These are phyloP conservation scores for Choloepus hoffmanni DNA, from an alignment of 2,113 vertebrate genomes.

Conservation along the genomic window DNA sequence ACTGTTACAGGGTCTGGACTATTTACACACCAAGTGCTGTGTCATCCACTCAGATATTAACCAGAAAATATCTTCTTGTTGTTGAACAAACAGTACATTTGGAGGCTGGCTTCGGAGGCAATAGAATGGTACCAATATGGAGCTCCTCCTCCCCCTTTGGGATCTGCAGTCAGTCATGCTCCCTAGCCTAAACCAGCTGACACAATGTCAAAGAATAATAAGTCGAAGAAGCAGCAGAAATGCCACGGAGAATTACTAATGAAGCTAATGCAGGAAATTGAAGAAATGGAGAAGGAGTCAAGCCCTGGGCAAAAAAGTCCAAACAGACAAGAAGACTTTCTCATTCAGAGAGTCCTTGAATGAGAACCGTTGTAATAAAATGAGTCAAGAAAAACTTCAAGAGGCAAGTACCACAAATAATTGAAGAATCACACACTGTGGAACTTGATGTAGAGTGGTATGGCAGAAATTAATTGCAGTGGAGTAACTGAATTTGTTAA, in stretches of 20 bases:
- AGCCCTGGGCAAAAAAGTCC: slow-evolving; percentile 90
- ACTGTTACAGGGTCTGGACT: slow-evolving; percentile 98
- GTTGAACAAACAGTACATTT: slow-evolving; percentile 95
- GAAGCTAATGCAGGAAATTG: slow-evolving; percentile 95
- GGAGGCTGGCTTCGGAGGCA: slow-evolving; percentile 96
- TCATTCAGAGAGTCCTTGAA: slow-evolving; percentile 83
- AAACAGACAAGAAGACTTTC: slow-evolving; percentile 87
- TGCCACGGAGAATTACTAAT: slow-evolving; percentile 96
- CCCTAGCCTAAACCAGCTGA: slow-evolving; percentile 94
- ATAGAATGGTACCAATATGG: slow-evolving; percentile 97
- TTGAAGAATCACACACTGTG: slow-evolving; percentile 77
- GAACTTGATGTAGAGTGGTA: slow-evolving; percentile 77
- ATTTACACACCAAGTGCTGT: slow-evolving; percentile 96
- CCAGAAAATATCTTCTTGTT: slow-evolving; percentile 98
- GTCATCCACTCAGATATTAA: slow-evolving; percentile 99
- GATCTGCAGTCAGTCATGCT: slow-evolving; percentile 98
- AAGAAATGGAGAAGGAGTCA: slow-evolving; percentile 92
- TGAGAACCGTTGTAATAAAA: slow-evolving; percentile 85
- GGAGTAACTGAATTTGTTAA: slow-evolving; percentile 84
- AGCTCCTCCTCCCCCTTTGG: slow-evolving; percentile 93
- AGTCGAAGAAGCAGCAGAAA: slow-evolving; percentile 99
- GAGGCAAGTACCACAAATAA: slow-evolving; percentile 57
- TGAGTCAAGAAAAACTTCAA: slow-evolving; percentile 84
- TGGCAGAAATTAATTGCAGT: slow-evolving; percentile 91
- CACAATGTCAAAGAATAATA: slow-evolving; percentile 99